Evolutionary conservation across 2,888 invertebrate genomes (phyloP).

Genomic region (Epinotia bilunana): DNA sequence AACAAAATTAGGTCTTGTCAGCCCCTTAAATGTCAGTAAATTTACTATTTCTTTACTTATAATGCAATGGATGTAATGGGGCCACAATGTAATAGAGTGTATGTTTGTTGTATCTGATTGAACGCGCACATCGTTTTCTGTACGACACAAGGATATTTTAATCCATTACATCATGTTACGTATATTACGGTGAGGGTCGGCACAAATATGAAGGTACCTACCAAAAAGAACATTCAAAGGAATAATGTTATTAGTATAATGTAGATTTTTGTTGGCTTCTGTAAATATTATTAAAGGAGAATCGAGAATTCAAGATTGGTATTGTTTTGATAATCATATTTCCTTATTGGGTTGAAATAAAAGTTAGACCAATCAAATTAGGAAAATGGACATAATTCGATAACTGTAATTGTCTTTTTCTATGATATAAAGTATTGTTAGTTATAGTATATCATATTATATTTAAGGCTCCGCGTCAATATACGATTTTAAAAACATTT

Average conservation of each 20-base stretch:
- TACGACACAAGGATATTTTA: constrained; percentile 56
- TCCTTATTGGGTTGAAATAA: neutral
- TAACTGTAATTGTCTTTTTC: too few species aligned
- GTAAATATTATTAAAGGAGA: constrained; percentile 15
- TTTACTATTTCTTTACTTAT: neutral
- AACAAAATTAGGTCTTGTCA: too few species aligned
- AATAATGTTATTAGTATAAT: constrained; percentile 19
- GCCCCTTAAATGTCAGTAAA: too few species aligned
- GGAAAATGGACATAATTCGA: too few species aligned
- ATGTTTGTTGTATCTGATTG: constrained; percentile 6
- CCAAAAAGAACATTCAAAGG: constrained; percentile 1
- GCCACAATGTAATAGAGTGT: neutral
- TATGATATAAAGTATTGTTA: too few species aligned
- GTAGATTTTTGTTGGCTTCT: neutral
- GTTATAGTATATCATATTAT: too few species aligned
- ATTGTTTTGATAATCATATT: neutral
- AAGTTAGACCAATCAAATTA: too few species aligned
- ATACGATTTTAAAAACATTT: too few species aligned
- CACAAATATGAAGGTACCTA: constrained; percentile 43
- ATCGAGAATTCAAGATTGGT: neutral
- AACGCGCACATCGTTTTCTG: constrained; percentile 48
- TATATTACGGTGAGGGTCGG: neutral
- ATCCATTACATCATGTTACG: constrained; percentile 58
- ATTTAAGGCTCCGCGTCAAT: too few species aligned
- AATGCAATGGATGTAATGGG: neutral